These are phyloP conservation scores for Cacoxenus indagator DNA, from an alignment of 2,888 invertebrate species.

Conservation along the genomic window DNA sequence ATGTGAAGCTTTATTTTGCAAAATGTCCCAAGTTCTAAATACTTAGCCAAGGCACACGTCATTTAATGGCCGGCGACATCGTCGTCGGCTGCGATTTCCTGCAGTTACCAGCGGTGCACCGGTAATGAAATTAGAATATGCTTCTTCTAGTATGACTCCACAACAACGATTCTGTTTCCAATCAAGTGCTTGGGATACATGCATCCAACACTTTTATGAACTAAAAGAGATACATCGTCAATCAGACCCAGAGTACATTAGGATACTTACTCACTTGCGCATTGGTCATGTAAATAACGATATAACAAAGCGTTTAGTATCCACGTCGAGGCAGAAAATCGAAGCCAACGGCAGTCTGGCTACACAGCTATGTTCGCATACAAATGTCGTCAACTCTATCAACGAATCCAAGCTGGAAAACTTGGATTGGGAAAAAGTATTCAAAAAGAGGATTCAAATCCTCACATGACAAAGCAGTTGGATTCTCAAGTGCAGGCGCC, in stretches of 20 bases:
- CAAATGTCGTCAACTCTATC: constrained; percentile 90
- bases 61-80: no score
- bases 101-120: constrained; percentile 96
- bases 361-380: constrained; percentile 92
- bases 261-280: constrained; percentile 86
- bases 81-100: constrained; percentile 97
- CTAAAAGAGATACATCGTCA: constrained; percentile 89
- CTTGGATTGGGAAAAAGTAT: constrained; percentile 75
- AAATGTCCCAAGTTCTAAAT: no score
- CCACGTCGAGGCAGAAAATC: constrained; percentile 84
- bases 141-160: constrained; percentile 21
- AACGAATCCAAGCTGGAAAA: constrained; percentile 85
- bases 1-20: no score
- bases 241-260: constrained; percentile 85
- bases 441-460: constrained; percentile 85
- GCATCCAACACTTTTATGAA: constrained; percentile 83
- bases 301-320: constrained; percentile 77
- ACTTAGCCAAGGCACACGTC: no score
- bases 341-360: constrained; percentile 90
- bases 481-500: constrained; percentile 85
- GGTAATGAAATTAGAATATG: constrained; percentile 71
- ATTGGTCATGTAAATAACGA: constrained; percentile 86
- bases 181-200: constrained; percentile 85
- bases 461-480: constrained; percentile 76
- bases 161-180: constrained; percentile 87